These are phyloP conservation scores for Abrostola tripartita DNA, from an alignment of 2,888 invertebrate species.

Conservation along the genomic window DNA sequence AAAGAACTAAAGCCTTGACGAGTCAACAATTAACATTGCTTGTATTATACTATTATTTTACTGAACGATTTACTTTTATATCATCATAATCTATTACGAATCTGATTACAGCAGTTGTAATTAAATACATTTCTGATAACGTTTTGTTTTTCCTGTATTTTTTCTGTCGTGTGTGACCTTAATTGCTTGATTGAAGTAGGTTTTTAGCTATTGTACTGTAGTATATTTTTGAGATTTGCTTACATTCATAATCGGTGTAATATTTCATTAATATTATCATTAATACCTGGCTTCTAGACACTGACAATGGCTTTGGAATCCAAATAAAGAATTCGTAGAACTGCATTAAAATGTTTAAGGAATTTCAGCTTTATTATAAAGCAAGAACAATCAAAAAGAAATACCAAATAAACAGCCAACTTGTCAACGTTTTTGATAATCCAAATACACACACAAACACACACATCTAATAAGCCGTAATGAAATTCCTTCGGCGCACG, in stretches of 20 bases:
- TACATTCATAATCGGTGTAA: no score
- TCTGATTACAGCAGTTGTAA: slow-evolving; percentile 43
- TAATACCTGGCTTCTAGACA: no score
- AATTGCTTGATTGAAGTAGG: background rate
- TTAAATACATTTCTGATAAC: slow-evolving; percentile 39
- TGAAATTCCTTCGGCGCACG: slow-evolving; percentile 22
- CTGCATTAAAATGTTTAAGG: no score
- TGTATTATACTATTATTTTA: slow-evolving; percentile 26
- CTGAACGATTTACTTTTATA: slow-evolving; percentile 47
- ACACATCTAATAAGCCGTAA: slow-evolving; percentile 14
- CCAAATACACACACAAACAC: slow-evolving; percentile 18
- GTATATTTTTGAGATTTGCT: no score
- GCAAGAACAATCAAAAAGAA: background rate
- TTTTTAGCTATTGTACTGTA: no score
- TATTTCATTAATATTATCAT: no score
- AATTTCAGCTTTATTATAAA: background rate
- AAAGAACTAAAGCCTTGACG: slow-evolving; percentile 33
- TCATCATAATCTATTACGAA: slow-evolving; percentile 52
- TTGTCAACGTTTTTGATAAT: slow-evolving; percentile 4
- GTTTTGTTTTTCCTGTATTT: slow-evolving; percentile 14
- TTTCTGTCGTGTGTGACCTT: background rate
- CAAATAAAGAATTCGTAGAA: no score
- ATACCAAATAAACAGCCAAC: background rate
- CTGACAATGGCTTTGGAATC: no score
- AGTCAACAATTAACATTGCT: slow-evolving; percentile 15